Evolutionary conservation across 2,888 invertebrate genomes (phyloP).

Genomic region (Folsomia candida): DNA sequence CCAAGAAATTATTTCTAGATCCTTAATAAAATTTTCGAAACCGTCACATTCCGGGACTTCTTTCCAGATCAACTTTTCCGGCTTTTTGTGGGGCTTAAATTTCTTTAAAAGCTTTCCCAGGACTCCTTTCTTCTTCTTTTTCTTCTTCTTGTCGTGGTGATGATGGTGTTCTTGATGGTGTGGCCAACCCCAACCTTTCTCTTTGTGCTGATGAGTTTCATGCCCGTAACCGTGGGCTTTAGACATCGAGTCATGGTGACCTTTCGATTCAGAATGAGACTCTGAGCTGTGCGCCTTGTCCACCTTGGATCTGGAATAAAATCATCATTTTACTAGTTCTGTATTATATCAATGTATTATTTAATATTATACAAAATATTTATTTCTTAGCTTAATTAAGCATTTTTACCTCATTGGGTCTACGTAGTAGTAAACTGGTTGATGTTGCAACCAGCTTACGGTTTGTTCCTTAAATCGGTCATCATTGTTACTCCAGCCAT

Average conservation of each 20-base stretch:
- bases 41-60: conserved; percentile 2
- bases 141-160: not conserved
- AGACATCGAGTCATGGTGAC: too few relatives aligned
- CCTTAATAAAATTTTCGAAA: conserved; percentile 1
- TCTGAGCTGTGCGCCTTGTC: too few relatives aligned
- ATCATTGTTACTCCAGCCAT: too few relatives aligned
- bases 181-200: not conserved
- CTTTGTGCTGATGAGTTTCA: not conserved
- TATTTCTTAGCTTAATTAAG: too few relatives aligned
- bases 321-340: too few relatives aligned
- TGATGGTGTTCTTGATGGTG: not conserved
- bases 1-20: not conserved
- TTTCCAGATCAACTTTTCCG: not conserved
- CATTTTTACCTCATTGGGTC: not conserved
- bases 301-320: too few relatives aligned
- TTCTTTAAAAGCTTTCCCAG: conserved; percentile 1
- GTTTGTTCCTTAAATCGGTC: too few relatives aligned
- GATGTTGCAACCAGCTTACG: not conserved
- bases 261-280: too few relatives aligned
- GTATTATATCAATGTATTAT: too few relatives aligned
- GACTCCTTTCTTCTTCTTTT: not conserved
- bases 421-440: not conserved
- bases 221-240: not conserved
- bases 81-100: not conserved
- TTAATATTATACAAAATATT: too few relatives aligned